A percentile compares a stretch with the other conserved stretches of the same genome.
These are phyloP conservation scores for Geophilus truncorum DNA, from an alignment of 2,888 invertebrate species.

Conservation along the genomic window DNA sequence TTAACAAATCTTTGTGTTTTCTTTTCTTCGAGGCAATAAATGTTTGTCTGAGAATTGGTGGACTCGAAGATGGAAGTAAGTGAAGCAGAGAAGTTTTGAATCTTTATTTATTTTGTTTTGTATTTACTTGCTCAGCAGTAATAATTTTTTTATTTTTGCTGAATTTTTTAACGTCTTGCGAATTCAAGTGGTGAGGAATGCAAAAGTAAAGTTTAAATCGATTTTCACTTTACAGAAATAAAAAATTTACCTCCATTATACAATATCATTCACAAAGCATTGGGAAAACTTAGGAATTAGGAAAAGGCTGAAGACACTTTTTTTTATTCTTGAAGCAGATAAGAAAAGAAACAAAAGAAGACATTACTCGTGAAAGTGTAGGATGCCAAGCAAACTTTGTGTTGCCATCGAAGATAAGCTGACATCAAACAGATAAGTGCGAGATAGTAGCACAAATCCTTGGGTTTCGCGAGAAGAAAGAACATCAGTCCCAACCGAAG, in stretches of 20 bases:
- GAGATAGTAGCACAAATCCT: slow-evolving; percentile 12
- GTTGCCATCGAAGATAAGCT: slow-evolving; percentile 4
- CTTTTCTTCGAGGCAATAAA: neutral
- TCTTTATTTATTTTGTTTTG: slow-evolving; percentile 9
- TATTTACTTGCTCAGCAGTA: neutral
- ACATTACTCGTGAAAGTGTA: neutral
- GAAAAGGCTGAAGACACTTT: neutral
- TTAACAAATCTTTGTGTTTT: neutral
- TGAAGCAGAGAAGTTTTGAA: neutral
- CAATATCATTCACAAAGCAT: neutral
- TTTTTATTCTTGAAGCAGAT: neutral
- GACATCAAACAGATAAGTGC: neutral
- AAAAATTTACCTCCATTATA: neutral
- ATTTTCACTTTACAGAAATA: neutral
- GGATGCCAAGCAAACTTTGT: neutral
- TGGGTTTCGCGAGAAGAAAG: neutral
- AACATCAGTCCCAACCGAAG: slow-evolving; percentile 9
- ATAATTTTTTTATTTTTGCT: neutral
- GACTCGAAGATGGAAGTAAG: neutral
- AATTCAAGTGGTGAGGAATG: neutral
- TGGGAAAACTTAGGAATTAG: neutral
- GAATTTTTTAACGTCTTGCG: neutral
- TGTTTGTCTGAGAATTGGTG: neutral
- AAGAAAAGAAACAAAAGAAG: neutral
- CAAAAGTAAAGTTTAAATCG: neutral